These are phyloP conservation scores for Physocephala rufipes DNA, from an alignment of 2,888 invertebrate genomes.

Conservation along the genomic window DNA sequence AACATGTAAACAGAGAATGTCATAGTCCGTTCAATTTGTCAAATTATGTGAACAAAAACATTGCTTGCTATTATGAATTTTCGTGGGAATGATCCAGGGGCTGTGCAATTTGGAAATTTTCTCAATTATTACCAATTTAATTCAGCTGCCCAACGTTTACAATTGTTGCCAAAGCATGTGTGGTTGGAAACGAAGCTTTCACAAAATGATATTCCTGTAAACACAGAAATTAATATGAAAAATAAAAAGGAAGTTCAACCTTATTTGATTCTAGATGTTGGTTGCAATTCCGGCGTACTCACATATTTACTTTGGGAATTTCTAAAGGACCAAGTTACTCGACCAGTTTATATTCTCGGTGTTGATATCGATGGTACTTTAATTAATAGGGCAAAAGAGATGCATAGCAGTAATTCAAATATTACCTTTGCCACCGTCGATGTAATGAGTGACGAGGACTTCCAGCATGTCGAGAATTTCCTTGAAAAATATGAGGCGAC, in stretches of 20 bases:
- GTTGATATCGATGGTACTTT: slow-evolving; percentile 79
- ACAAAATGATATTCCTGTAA: slow-evolving; percentile 22
- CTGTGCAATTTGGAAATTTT: slow-evolving; percentile 83
- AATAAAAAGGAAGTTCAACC: slow-evolving; percentile 25
- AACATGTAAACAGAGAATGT: neutral
- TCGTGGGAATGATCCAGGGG: slow-evolving; percentile 74
- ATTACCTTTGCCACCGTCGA: slow-evolving; percentile 72
- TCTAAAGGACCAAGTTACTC: slow-evolving; percentile 41
- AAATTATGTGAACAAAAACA: neutral
- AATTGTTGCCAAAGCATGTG: slow-evolving; percentile 70
- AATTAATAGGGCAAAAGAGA: slow-evolving; percentile 73
- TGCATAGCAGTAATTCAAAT: slow-evolving; percentile 62
- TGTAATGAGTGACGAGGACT: slow-evolving; percentile 68
- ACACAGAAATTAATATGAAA: neutral
- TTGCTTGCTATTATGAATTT: slow-evolving; percentile 51
- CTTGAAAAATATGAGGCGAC: slow-evolving; percentile 64
- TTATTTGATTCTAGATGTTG: slow-evolving; percentile 69
- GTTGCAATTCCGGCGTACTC: slow-evolving; percentile 82
- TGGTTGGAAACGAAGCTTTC: slow-evolving; percentile 58
- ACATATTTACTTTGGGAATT: slow-evolving; percentile 65
- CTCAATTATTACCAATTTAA: slow-evolving; percentile 89
- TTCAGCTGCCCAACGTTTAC: slow-evolving; percentile 74
- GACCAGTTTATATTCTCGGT: slow-evolving; percentile 67
- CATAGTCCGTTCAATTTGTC: too few species aligned
- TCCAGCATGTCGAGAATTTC: slow-evolving; percentile 66